Evolutionary conservation across 1,140 invertebrate species (phyloP).

Genomic region (Ganaspis sp.): DNA sequence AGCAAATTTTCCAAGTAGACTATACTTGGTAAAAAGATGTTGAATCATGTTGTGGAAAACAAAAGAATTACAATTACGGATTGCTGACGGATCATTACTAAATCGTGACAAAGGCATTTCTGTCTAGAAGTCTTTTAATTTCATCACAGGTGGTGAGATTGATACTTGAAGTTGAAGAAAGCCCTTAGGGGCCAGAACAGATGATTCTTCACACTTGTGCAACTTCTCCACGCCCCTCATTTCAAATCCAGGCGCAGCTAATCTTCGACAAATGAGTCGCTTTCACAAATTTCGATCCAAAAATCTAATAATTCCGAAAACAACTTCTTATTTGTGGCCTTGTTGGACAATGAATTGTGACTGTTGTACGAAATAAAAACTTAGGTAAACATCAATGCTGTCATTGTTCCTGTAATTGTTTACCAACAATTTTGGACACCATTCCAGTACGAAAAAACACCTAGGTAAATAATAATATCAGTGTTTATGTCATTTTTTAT

Average conservation of each 20-base stretch:
- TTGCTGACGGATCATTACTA: not conserved
- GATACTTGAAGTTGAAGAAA: not conserved
- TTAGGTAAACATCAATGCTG: too few species aligned
- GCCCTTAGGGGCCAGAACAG: not conserved
- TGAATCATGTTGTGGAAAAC: not conserved
- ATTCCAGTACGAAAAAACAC: too few species aligned
- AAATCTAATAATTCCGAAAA: too few species aligned
- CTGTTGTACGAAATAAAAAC: too few species aligned
- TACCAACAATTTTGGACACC: too few species aligned
- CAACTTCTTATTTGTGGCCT: not conserved
- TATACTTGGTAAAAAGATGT: not conserved
- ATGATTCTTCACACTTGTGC: not conserved
- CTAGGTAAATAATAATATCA: too few species aligned
- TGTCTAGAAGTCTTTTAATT: not conserved
- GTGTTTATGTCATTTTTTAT: too few species aligned
- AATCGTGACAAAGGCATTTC: not conserved
- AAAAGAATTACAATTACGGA: not conserved
- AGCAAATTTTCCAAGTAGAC: not conserved
- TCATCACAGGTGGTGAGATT: not conserved
- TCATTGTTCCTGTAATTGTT: too few species aligned
- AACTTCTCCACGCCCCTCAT: not conserved
- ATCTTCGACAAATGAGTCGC: conserved; percentile 1
- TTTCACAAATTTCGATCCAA: too few species aligned
- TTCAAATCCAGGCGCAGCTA: not conserved
- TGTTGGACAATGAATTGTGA: too few species aligned